These are phyloP conservation scores for Ichneumon xanthorius DNA, from an alignment of 2,888 invertebrate species.

Conservation along the genomic window DNA sequence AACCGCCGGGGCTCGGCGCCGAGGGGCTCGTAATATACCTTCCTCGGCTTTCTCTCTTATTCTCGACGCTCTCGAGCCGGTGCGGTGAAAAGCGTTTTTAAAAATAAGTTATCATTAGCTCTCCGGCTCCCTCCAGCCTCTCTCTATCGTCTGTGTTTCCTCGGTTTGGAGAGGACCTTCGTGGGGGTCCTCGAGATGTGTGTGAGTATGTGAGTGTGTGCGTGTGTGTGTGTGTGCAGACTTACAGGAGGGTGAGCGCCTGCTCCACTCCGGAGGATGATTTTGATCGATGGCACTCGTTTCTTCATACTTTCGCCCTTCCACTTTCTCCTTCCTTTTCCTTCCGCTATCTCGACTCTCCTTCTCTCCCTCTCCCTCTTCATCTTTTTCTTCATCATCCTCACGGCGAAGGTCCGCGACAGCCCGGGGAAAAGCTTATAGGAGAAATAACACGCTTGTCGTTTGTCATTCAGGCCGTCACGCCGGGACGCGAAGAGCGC, in stretches of 20 bases:
- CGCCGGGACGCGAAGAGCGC: constrained; percentile 46
- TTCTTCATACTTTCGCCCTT: constrained; percentile 37
- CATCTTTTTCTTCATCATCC: constrained; percentile 60
- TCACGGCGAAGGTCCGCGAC: constrained; percentile 38
- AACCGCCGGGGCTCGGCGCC: neutral
- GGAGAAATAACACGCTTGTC: constrained; percentile 66
- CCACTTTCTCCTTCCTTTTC: constrained; percentile 46
- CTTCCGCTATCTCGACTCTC: constrained; percentile 7
- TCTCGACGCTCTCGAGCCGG: constrained; percentile 9
- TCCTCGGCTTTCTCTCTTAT: neutral
- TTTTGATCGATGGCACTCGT: constrained; percentile 74
- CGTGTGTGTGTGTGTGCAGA: neutral
- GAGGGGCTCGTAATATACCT: constrained; percentile 27
- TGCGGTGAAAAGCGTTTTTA: constrained; percentile 50
- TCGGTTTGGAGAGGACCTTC: neutral
- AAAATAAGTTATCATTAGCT: constrained; percentile 72
- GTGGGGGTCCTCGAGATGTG: constrained; percentile 6
- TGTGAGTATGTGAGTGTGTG: neutral
- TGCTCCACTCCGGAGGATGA: constrained; percentile 54
- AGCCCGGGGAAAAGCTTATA: constrained; percentile 56
- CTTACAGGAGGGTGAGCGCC: constrained; percentile 10
- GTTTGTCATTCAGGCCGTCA: constrained; percentile 65
- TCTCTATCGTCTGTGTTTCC: constrained; percentile 6
- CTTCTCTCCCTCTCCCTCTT: constrained; percentile 29
- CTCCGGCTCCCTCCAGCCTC: constrained; percentile 1